These are phyloP conservation scores for Eupeodes luniger DNA, from an alignment of 2,888 invertebrate genomes.

Conservation along the genomic window DNA sequence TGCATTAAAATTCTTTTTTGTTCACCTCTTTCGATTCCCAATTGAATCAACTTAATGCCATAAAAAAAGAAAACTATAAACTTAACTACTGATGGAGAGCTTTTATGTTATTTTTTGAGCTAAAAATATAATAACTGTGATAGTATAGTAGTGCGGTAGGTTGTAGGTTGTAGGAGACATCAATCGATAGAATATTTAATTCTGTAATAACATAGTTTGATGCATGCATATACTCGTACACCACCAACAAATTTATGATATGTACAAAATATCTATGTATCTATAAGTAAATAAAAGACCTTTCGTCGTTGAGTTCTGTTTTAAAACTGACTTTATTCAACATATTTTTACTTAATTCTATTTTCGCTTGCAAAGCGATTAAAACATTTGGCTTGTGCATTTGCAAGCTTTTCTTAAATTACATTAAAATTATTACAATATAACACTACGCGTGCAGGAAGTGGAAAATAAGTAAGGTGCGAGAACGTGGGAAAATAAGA, in stretches of 20 bases:
- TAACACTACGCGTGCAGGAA: too few relatives aligned
- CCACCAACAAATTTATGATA: neutral
- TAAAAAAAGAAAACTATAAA: neutral
- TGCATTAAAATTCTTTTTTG: neutral
- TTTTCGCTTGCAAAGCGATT: too few relatives aligned
- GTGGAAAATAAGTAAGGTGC: too few relatives aligned
- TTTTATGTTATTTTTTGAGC: neutral
- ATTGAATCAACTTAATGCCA: neutral
- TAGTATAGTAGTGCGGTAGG: slow-evolving; percentile 10
- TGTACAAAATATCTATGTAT: neutral
- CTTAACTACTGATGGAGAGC: slow-evolving; percentile 1
- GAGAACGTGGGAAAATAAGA: too few relatives aligned
- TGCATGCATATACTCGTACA: neutral
- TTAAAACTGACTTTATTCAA: too few relatives aligned
- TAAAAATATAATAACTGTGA: neutral
- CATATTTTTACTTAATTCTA: too few relatives aligned
- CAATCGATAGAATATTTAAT: slow-evolving; percentile 38
- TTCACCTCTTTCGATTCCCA: neutral
- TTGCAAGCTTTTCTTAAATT: too few relatives aligned
- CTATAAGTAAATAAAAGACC: too few relatives aligned
- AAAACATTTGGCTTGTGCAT: too few relatives aligned
- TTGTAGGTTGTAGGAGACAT: neutral
- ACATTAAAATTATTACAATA: too few relatives aligned
- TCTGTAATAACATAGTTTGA: neutral
- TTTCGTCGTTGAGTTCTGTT: too few relatives aligned